Conservation (phyloP, 2,113 vertebrate species). For the Mixornis gularis region DNA sequence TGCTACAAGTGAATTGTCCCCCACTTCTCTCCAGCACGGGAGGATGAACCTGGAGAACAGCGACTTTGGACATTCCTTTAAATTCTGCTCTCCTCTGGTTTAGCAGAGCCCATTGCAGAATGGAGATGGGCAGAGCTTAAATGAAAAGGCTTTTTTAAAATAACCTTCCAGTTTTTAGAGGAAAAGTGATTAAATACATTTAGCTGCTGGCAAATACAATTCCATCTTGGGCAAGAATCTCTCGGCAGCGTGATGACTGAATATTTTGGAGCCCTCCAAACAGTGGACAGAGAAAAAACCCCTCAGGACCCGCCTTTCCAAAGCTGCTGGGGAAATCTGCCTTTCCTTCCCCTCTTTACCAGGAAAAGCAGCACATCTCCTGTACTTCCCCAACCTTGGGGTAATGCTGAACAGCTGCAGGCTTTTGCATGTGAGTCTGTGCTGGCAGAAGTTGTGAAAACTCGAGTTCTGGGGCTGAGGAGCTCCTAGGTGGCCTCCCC, state of each 20-base stretch:
- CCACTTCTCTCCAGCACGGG: not conserved
- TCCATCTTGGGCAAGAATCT: not conserved
- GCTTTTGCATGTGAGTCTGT: conserved; percentile 22
- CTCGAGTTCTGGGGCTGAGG: not conserved
- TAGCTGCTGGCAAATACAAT: not conserved
- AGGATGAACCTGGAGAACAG: not conserved
- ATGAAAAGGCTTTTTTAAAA: not conserved
- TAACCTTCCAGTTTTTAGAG: not conserved
- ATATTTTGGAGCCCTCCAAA: not conserved
- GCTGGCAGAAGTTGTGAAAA: conserved; percentile 34
- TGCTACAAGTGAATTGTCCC: fast-evolving
- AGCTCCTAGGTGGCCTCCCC: conserved; percentile 44
- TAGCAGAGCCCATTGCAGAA: not conserved
- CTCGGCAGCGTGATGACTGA: not conserved
- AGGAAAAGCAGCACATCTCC: not conserved
- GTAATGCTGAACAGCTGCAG: conserved; percentile 16
- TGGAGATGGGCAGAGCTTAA: not conserved
- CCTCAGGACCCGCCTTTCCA: not conserved
- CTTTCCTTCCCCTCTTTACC: not conserved
- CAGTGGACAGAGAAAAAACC: not conserved
- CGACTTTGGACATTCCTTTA: not conserved
- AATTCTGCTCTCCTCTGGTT: not conserved
- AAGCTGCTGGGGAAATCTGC: not conserved
- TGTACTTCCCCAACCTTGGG: not conserved
- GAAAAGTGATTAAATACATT: not conserved